Evolutionary conservation across 1,140 invertebrate species (phyloP), one percentile per base, ranked within the genome.

Genomic region (Drosophila persimilis): DNA sequence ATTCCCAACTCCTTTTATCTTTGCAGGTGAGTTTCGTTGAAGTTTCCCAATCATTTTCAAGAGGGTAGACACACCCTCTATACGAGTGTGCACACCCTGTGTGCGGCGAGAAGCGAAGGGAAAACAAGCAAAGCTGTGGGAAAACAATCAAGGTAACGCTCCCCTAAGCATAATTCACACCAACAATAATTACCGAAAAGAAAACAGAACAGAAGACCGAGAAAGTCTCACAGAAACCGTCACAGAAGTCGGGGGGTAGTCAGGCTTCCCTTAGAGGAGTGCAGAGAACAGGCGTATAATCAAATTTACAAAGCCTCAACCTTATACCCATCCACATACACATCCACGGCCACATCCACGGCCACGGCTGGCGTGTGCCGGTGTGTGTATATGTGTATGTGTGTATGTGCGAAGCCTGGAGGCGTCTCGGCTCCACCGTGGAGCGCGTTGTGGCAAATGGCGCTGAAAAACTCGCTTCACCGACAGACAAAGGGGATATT

Each of bases 81-180:
- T 57, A 44, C 7, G 20, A 17, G 45, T 46, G n/a, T n/a, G n/a
- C n/a, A n/a, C n/a, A n/a, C 3, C 35, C 47, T 24, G 6, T 31
- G 24, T 5, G 3, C 11, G 35, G 4, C 54, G 39, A 39, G 31
- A 54, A 35, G 29, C 15, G 9, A 6, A 39, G n/a, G 39, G 45
- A 51, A 60, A 55, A 45, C 46, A 65, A 46, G 67, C 51, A 31
- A 59, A 71, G 50, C 67, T 53, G 47, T 5, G 11, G 4, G 35
- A 39, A 39, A 39, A 39, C 66, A 72, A 75, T 72, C 67, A 65
- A 52, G 44, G 54, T 72, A 56, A 72, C 41, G 54, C 65, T 56
- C 62, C 73, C 62, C 8, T 46, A 44, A 72, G 73, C 73, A 76
- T 73, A 72, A 61, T 76, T 76, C 73, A 76, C 73, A 76, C 73